These are phyloP conservation scores for Benthochromis sp. DNA, from an alignment of 2,113 vertebrate species.

Conservation along the genomic window DNA sequence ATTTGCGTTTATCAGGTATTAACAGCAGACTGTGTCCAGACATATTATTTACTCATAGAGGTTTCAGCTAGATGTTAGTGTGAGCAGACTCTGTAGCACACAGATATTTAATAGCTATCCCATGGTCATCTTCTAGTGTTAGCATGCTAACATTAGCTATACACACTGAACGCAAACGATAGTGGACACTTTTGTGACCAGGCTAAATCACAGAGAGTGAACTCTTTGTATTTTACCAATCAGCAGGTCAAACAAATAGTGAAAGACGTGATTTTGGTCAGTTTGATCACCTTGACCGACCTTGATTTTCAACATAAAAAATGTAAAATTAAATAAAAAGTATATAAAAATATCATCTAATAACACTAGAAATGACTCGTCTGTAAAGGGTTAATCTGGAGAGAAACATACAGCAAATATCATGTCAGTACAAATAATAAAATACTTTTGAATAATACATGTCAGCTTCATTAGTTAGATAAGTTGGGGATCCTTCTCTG, in stretches of 20 bases:
- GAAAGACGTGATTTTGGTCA: background rate
- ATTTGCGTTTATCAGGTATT: background rate
- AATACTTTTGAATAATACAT: background rate
- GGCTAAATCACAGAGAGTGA: background rate
- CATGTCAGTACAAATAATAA: background rate
- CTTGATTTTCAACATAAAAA: background rate
- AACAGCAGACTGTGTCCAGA: background rate
- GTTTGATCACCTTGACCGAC: background rate
- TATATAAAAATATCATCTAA: background rate
- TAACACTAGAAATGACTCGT: background rate
- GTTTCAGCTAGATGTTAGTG: background rate
- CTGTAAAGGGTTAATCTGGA: background rate
- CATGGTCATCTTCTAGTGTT: background rate
- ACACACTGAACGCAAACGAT: fast-evolving
- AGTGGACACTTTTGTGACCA: fast-evolving
- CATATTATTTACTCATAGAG: background rate
- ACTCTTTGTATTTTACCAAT: background rate
- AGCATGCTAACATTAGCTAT: background rate
- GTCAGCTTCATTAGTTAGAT: background rate
- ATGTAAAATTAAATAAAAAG: background rate
- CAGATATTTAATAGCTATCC: background rate
- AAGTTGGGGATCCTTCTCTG: background rate
- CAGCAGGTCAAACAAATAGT: background rate
- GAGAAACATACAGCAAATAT: background rate
- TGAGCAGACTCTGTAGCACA: background rate